A percentile compares a stretch with the other conserved stretches of the same genome.
These are phyloP conservation scores for Thecocarcelia acutangulata DNA, from an alignment of 2,888 invertebrate species.

Conservation along the genomic window DNA sequence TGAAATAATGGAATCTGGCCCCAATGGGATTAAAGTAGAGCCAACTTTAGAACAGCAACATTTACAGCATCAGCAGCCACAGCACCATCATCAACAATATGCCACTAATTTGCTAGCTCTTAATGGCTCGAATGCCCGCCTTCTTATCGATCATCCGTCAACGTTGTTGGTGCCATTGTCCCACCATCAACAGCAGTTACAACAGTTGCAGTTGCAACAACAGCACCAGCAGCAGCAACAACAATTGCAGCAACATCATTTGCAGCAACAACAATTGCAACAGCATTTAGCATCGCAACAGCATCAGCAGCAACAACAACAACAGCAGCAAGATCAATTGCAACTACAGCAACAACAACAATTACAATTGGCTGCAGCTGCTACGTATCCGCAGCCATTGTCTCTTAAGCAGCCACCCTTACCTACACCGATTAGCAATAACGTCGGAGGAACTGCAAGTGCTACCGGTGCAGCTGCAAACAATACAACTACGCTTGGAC, in stretches of 20 bases:
- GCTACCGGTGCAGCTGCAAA: conserved; percentile 41
- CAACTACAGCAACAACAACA: conserved; percentile 75
- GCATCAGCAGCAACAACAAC: conserved; percentile 75
- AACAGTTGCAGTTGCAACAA: conserved; percentile 72
- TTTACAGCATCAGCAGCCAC: conserved; percentile 73
- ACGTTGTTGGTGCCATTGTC: conserved; percentile 79
- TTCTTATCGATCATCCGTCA: conserved; percentile 80
- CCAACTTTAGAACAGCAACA: conserved; percentile 79
- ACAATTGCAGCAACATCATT: conserved; percentile 70
- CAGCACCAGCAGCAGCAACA: conserved; percentile 75
- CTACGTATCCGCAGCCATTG: conserved; percentile 76
- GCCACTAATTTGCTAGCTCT: conserved; percentile 80
- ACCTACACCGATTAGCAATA: conserved; percentile 71
- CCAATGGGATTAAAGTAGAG: conserved; percentile 81
- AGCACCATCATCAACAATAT: conserved; percentile 76
- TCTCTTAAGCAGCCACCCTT: conserved; percentile 76
- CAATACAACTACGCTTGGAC: conserved; percentile 70
- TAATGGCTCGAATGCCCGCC: conserved; percentile 80
- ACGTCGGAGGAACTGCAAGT: conserved; percentile 32
- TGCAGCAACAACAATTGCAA: conserved; percentile 74
- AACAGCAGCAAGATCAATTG: conserved; percentile 73
- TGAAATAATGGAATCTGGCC: conserved; percentile 81
- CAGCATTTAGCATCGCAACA: conserved; percentile 72
- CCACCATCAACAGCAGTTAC: conserved; percentile 75
- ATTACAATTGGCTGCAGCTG: conserved; percentile 71